Percentiles rank a stretch among this genome's conserved stretches.
phyloP scores from a whole-genome alignment of 2,113 vertebrate genomes.

The Notarius quadriscutis region DNA sequence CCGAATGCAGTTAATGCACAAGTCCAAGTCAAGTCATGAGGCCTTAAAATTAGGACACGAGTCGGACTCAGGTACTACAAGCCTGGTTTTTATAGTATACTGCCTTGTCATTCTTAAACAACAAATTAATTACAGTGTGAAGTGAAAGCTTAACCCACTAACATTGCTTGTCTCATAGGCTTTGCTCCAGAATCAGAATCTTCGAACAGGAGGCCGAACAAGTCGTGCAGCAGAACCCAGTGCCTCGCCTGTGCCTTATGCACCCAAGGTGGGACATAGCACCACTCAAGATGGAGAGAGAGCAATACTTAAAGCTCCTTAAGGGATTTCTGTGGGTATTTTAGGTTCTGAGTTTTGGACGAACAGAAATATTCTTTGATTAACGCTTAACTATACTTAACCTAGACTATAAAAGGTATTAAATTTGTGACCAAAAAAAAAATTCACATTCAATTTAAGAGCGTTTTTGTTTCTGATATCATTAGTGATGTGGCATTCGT shows the following conservation, averaged over 20 bases:
- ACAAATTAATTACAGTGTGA: neutral
- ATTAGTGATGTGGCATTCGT: neutral
- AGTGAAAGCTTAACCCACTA: conserved; percentile 58
- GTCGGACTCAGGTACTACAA: no score
- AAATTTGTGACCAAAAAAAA: neutral
- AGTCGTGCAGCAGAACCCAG: conserved; percentile 85
- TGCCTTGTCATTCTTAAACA: neutral
- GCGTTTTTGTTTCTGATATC: neutral
- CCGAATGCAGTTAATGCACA: no score
- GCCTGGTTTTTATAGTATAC: neutral
- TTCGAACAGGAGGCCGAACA: conserved; percentile 86
- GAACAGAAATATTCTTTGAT: neutral
- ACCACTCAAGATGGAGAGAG: conserved; percentile 19
- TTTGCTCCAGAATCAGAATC: conserved; percentile 74
- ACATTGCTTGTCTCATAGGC: conserved; percentile 74
- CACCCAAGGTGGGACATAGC: conserved; percentile 87
- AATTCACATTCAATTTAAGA: neutral
- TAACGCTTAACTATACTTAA: neutral
- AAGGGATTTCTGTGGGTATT: neutral
- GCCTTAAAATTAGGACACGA: no score
- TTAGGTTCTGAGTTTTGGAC: neutral
- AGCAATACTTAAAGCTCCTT: neutral
- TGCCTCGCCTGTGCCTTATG: conserved; percentile 81
- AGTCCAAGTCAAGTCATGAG: no score
- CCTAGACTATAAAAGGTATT: neutral